These are phyloP conservation scores for Hemiprocne comata DNA, from an alignment of 2,113 vertebrate genomes.

Conservation along the genomic window DNA sequence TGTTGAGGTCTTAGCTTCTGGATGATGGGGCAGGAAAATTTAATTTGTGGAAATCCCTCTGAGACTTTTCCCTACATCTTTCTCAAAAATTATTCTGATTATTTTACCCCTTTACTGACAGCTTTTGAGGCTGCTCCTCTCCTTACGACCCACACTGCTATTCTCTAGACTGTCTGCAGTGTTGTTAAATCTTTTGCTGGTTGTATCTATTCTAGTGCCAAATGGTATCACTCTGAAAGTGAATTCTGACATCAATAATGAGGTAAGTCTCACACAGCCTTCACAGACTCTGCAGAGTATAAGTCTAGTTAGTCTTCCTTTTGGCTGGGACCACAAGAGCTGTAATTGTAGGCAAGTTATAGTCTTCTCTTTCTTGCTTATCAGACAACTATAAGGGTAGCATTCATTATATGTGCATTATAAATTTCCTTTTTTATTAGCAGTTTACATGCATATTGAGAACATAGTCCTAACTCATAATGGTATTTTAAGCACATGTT, in stretches of 20 bases:
- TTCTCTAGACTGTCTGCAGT: not conserved
- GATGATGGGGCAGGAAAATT: not conserved
- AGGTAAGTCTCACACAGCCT: not conserved
- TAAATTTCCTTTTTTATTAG: not conserved
- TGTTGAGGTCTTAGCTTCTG: not conserved
- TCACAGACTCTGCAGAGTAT: not conserved
- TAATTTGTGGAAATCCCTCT: not conserved
- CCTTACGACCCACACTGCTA: not conserved
- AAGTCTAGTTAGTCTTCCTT: not conserved
- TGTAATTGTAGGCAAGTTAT: not conserved
- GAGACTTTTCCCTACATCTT: not conserved
- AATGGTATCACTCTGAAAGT: not conserved
- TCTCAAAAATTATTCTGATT: not conserved
- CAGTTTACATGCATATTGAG: not conserved
- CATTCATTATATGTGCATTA: not conserved
- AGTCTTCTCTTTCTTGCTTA: not conserved
- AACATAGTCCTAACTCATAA: not conserved
- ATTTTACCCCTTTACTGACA: not conserved
- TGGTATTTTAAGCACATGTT: not conserved
- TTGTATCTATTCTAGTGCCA: not conserved
- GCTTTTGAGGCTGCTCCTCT: fast-evolving
- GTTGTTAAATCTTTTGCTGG: not conserved
- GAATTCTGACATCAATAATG: not conserved
- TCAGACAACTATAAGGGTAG: not conserved
- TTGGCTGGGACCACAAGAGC: not conserved